Percentiles rank a stretch among this genome's conserved stretches.
These are phyloP conservation scores for Tenebrosternarchus preto DNA, from an alignment of 2,113 vertebrate species.

Conservation along the genomic window DNA sequence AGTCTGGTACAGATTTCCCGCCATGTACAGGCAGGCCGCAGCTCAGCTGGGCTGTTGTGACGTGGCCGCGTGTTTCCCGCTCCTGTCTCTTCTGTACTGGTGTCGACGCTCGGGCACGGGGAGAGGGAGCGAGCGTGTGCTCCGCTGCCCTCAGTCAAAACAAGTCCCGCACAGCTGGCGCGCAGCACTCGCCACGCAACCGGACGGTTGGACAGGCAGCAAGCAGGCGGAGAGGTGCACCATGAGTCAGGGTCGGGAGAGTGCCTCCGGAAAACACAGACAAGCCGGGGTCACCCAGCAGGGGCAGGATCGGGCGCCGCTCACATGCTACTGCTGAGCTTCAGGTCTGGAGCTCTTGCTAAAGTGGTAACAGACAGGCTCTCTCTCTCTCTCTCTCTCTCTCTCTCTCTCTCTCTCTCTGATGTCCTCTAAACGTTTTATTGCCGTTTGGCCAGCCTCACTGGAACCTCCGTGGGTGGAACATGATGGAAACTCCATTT, in stretches of 20 bases:
- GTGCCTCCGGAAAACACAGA: no score
- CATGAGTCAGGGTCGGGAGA: no score
- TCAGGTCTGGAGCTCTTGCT: constrained; percentile 57
- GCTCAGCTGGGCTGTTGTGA: no score
- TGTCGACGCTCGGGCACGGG: neutral
- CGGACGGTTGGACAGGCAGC: constrained; percentile 49
- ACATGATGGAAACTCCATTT: constrained; percentile 69
- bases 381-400: constrained; percentile 40
- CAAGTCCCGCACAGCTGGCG: constrained; percentile 64
- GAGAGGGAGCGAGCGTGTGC: constrained; percentile 58
- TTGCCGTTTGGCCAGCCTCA: constrained; percentile 68
- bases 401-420: constrained; percentile 54
- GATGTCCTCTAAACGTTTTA: constrained; percentile 72
- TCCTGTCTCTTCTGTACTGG: no score
- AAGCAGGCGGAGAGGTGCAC: neutral
- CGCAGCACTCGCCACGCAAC: constrained; percentile 51
- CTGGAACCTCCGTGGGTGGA: constrained; percentile 71
- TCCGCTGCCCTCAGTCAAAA: constrained; percentile 74
- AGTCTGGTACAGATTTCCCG: no score
- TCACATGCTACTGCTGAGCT: constrained; percentile 52
- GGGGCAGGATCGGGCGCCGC: constrained; percentile 12
- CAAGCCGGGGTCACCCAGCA: neutral
- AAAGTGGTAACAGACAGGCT: constrained; percentile 61
- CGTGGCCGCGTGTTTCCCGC: no score
- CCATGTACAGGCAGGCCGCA: no score